Conservation (phyloP, 2,888 invertebrate genomes). For the Mesodorylaimus sp. region DNA sequence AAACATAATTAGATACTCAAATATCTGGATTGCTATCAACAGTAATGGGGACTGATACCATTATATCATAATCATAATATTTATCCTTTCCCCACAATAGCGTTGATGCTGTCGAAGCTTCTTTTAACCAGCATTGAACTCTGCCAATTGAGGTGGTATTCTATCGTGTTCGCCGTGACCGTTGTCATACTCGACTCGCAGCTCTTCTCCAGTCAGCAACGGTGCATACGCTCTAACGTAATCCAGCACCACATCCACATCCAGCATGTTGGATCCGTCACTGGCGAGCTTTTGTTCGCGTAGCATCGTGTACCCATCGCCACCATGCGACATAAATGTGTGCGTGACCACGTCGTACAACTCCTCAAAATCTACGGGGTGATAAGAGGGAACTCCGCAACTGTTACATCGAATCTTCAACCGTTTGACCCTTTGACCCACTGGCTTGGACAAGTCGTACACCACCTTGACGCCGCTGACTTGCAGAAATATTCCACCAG, state of each 20-base stretch:
- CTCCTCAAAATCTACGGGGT: slow-evolving; percentile 38
- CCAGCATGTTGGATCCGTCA: slow-evolving; percentile 18
- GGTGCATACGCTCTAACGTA: slow-evolving; percentile 13
- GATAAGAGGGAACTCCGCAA: slow-evolving; percentile 46
- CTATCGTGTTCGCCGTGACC: no score
- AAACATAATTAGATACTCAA: no score
- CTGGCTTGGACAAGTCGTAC: slow-evolving; percentile 46
- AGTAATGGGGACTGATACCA: no score
- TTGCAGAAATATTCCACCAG: slow-evolving; percentile 57
- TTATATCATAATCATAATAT: no score
- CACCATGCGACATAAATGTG: slow-evolving; percentile 50
- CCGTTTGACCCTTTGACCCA: slow-evolving; percentile 46
- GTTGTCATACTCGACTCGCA: background rate
- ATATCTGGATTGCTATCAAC: no score
- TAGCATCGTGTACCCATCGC: slow-evolving; percentile 50
- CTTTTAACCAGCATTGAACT: no score
- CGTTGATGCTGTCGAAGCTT: no score
- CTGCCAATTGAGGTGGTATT: no score
- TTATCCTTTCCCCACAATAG: no score
- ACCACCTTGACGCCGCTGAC: slow-evolving; percentile 38
- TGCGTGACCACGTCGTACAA: slow-evolving; percentile 48
- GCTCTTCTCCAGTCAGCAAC: slow-evolving; percentile 13
- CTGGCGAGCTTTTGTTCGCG: slow-evolving; percentile 21
- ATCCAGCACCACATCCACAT: slow-evolving; percentile 14
- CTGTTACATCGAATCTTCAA: slow-evolving; percentile 48